Conservation (phyloP, 2,797 vertebrate genomes). For the Sylvia borin region DNA sequence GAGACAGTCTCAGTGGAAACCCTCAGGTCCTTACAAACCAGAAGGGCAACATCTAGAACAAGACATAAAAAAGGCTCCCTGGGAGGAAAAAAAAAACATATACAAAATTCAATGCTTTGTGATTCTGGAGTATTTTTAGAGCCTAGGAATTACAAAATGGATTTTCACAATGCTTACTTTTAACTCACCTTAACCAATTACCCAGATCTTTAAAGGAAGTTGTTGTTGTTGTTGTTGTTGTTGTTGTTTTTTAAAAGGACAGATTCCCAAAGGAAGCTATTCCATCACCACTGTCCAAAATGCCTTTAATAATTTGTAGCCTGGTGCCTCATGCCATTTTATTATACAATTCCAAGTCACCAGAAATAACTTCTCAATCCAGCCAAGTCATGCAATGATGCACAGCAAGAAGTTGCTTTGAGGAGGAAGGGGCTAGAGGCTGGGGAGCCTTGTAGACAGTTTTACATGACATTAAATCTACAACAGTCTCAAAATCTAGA, state of each 20-base stretch:
- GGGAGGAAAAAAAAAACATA: background rate
- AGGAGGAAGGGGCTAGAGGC: background rate
- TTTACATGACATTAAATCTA: conserved; percentile 1
- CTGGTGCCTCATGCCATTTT: background rate
- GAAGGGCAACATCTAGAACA: background rate
- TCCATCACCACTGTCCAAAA: background rate
- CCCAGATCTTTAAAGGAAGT: background rate
- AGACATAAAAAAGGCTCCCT: background rate
- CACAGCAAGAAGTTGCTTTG: background rate
- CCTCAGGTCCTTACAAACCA: background rate
- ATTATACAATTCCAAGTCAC: conserved; percentile 42
- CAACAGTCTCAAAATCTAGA: background rate
- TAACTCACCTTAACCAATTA: background rate
- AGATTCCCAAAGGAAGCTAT: background rate
- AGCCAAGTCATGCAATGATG: conserved; percentile 20
- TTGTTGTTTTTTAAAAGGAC: background rate
- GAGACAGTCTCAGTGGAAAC: background rate
- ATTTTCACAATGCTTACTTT: background rate
- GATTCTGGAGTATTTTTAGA: background rate
- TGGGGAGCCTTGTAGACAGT: background rate
- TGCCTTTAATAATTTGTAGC: background rate
- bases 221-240: too few species aligned
- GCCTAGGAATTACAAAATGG: background rate
- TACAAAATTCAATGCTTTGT: background rate
- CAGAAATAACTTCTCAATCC: conserved; percentile 58